Conservation (phyloP, 2,888 invertebrate genomes). For the Cephus spinipes region DNA sequence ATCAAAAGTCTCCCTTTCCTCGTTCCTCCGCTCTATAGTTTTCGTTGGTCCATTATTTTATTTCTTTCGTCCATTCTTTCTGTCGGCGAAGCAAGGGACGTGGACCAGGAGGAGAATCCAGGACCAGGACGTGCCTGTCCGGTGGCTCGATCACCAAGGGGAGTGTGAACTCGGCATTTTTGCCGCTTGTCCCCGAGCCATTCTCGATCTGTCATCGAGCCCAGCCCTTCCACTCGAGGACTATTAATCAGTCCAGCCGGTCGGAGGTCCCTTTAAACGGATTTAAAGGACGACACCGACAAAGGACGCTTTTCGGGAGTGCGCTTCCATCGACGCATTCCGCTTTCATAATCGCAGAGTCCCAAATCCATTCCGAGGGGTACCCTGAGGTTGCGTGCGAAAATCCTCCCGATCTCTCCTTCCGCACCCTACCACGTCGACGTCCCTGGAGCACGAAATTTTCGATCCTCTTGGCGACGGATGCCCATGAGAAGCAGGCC, state of each 20-base stretch:
- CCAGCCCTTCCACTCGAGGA: slow-evolving; percentile 41
- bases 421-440: background rate
- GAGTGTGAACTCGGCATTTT: slow-evolving; percentile 58
- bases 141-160: slow-evolving; percentile 14
- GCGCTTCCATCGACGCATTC: slow-evolving; percentile 2
- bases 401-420: background rate
- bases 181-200: slow-evolving; percentile 50
- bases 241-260: slow-evolving; percentile 58
- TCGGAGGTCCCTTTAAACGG: slow-evolving; percentile 60
- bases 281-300: slow-evolving; percentile 57
- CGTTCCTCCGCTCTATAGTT: background rate
- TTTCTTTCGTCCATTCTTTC: background rate
- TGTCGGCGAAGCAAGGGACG: background rate
- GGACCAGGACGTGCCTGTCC: background rate
- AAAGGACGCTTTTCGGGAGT: slow-evolving; percentile 46
- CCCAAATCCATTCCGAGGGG: background rate
- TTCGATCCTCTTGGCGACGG: background rate
- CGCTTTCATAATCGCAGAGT: background rate
- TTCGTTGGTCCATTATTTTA: background rate
- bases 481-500: background rate
- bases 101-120: background rate
- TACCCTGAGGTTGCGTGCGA: background rate
- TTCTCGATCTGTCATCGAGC: slow-evolving; percentile 61
- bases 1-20: background rate
- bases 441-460: background rate